Evolutionary conservation across 1,140 invertebrate genomes (phyloP).

Genomic region (Pseudomyrmex pallidus): DNA sequence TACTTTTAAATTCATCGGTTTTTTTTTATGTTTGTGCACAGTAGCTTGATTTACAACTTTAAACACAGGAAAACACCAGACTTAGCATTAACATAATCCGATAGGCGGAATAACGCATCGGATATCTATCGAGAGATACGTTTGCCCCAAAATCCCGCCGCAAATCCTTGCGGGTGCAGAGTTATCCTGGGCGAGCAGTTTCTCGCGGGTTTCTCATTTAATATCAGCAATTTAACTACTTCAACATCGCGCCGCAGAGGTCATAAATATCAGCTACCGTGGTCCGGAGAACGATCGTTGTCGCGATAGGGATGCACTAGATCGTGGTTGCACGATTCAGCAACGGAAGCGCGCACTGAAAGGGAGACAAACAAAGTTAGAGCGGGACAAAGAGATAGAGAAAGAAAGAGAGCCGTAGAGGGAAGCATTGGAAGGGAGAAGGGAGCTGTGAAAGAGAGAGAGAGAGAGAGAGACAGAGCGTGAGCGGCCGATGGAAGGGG

Average conservation of each 20-base stretch:
- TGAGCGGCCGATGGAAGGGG: slow-evolving; percentile 65
- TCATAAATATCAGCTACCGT: slow-evolving; percentile 82
- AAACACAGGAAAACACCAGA: neutral
- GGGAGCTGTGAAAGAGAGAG: slow-evolving; percentile 53
- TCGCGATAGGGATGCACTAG: slow-evolving; percentile 83
- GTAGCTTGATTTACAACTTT: neutral
- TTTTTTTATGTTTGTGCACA: neutral
- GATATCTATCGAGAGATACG: slow-evolving; percentile 28
- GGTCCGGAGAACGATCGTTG: slow-evolving; percentile 80
- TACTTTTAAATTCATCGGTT: neutral
- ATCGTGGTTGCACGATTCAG: slow-evolving; percentile 79
- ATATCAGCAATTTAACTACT: slow-evolving; percentile 83
- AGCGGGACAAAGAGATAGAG: slow-evolving; percentile 56
- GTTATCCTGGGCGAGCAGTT: slow-evolving; percentile 73
- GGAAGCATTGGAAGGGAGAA: slow-evolving; percentile 28
- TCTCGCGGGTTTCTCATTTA: slow-evolving; percentile 79
- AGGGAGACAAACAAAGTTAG: slow-evolving; percentile 53
- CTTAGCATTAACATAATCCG: slow-evolving; percentile 21
- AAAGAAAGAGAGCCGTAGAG: slow-evolving; percentile 49
- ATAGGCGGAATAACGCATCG: slow-evolving; percentile 4
- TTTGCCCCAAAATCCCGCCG: slow-evolving; percentile 32
- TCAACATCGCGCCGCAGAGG: slow-evolving; percentile 77
- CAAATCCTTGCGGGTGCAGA: slow-evolving; percentile 47
- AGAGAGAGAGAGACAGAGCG: slow-evolving; percentile 48
- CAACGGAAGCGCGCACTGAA: slow-evolving; percentile 54